These are phyloP conservation scores for Pterocles burchelli DNA, from an alignment of 2,113 vertebrate genomes.

Conservation along the genomic window DNA sequence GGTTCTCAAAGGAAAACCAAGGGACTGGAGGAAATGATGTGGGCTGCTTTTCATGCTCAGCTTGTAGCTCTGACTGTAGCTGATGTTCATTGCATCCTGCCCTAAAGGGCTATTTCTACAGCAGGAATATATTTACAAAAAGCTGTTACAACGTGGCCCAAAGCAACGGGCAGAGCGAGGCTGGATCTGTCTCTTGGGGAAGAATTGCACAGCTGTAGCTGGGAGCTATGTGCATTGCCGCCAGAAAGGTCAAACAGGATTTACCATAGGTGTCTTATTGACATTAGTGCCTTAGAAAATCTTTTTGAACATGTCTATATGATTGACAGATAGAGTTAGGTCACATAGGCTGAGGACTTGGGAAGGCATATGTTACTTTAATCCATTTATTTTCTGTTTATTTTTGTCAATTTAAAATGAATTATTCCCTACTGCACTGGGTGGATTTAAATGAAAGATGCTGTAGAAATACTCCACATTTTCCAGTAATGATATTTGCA, in stretches of 20 bases:
- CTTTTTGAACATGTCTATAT: background rate
- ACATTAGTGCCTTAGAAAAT: background rate
- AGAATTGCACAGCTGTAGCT: background rate
- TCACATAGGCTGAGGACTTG: background rate
- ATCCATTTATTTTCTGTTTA: background rate
- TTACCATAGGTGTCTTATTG: background rate
- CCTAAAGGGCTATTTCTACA: background rate
- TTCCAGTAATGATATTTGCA: background rate
- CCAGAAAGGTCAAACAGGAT: conserved; percentile 47
- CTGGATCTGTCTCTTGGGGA: background rate
- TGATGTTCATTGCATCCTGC: background rate
- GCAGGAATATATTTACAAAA: background rate
- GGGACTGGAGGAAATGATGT: background rate
- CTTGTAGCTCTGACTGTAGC: background rate
- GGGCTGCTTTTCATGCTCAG: background rate
- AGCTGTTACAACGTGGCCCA: background rate
- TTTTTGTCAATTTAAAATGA: background rate
- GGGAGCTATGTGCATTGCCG: background rate
- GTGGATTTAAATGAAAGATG: background rate
- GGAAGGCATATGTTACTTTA: background rate
- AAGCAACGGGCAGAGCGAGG: background rate
- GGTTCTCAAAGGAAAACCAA: background rate
- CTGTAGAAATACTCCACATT: background rate
- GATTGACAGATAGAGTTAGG: background rate
- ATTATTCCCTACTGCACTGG: background rate